Conservation (phyloP, 2,797 vertebrate genomes). For the Arctocebus calabarensis region DNA sequence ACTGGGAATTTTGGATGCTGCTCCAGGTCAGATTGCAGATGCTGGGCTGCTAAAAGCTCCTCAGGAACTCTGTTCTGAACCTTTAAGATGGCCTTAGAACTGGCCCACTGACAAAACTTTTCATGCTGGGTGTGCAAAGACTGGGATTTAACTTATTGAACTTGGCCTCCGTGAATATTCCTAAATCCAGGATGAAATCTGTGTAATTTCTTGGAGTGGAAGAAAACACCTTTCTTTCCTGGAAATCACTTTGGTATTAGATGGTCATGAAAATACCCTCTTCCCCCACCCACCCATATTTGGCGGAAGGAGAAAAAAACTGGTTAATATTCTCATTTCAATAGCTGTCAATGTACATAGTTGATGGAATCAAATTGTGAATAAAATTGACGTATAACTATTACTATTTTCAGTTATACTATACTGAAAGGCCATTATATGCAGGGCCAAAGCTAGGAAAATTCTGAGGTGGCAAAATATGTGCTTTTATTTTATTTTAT, state of each 20-base stretch:
- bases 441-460: conserved; percentile 2
- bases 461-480: background rate
- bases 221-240: conserved; percentile 7
- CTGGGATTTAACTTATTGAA: conserved; percentile 16
- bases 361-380: background rate
- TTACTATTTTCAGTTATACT: background rate
- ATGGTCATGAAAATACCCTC: background rate
- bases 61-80: background rate
- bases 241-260: conserved; percentile 54
- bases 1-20: conserved; percentile 1
- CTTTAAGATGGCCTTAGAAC: background rate
- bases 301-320: background rate
- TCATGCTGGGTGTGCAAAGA: background rate
- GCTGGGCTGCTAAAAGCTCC: background rate
- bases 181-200: conserved; percentile 7
- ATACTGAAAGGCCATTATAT: background rate
- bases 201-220: background rate
- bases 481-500: background rate
- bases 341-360: background rate
- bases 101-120: background rate
- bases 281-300: background rate
- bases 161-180: background rate
- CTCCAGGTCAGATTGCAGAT: conserved; percentile 26
- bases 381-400: background rate
- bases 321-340: background rate